These are phyloP conservation scores for Formica exsecta DNA, from an alignment of 1,140 invertebrate species.

Conservation along the genomic window DNA sequence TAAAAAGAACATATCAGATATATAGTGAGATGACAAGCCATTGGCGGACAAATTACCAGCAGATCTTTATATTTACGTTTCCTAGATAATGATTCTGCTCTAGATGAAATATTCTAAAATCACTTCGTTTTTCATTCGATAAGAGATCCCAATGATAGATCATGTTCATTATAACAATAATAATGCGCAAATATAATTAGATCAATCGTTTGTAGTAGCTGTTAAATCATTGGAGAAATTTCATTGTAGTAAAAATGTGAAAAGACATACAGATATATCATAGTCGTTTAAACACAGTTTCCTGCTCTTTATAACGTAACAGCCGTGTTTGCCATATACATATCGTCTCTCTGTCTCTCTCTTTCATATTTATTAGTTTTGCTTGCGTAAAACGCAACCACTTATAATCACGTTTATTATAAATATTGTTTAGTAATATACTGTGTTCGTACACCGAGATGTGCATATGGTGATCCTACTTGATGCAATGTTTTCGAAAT, in stretches of 20 bases:
- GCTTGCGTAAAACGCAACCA: conserved; percentile 52
- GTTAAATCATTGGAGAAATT: conserved; percentile 16
- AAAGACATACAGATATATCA: conserved; percentile 37
- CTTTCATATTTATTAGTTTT: conserved; percentile 29
- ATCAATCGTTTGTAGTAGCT: conserved; percentile 19
- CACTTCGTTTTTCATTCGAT: conserved; percentile 13
- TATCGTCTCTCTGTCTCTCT: conserved; percentile 9
- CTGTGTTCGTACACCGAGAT: conserved; percentile 8
- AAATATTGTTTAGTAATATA: conserved; percentile 30
- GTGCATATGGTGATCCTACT: conserved; percentile 35
- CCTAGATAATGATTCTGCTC: background rate
- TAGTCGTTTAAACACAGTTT: conserved; percentile 23
- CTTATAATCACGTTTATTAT: background rate
- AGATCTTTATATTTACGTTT: conserved; percentile 39
- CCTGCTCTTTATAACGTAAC: conserved; percentile 23
- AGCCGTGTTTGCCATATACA: conserved; percentile 25
- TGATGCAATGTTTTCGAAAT: conserved; percentile 65
- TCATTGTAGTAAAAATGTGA: conserved; percentile 15
- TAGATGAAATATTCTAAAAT: conserved; percentile 24
- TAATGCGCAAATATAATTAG: conserved; percentile 22
- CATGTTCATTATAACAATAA: background rate
- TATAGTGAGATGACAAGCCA: conserved; percentile 22
- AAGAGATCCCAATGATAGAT: conserved; percentile 12
- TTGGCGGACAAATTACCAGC: conserved; percentile 9
- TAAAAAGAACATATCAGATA: conserved; percentile 65